Base-by-base conservation (phyloP, 64 coral and sea anemone genomes). In the Exaiptasia diaphana region DNA sequence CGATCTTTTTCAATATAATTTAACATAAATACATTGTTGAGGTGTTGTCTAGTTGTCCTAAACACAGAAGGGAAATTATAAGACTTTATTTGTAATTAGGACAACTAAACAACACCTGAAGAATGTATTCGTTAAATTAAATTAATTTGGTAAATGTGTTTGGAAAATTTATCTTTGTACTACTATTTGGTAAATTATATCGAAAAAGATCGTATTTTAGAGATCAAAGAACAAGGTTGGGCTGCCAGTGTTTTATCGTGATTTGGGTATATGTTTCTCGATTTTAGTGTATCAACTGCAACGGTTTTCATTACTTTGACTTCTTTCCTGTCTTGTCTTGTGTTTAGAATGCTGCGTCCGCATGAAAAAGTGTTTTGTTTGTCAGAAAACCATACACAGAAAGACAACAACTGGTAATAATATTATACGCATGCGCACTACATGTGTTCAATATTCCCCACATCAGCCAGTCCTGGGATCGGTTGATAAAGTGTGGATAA, bases 331-430 rank as follows among this genome's bases (percentile, higher is more conserved):
- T 50, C 23, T 46, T 77, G 36, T 50, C 24, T 41, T 63, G 2
- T 45, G 25, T 23, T 18, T 40, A 86, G 83, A 77, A n/a, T 86
- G 83, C 18, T 64, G 71, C 12, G 14, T 45, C 28, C 54, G 83
- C 24, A 86, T 86, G 83, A 86, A 76, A 20, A 86, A 86, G 44
- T 86, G 83, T 41, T 38, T 86, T 14, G 54, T 62, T 57, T 86
- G 83, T 40, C 73, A 86, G 39, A 10, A 45, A 10, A 21, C 29
- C 34, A 86, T 86, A 55, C 43, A 38, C 20, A 37, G 28, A 27
- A 86, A 86, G 59, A 86, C 76, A 53, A 45, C 27, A n/a, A 59
- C 20, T 50, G 72, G 83, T 86, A 11, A 50, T 70, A 43, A 44
- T 43, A 3, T 43, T n/a, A 39, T 43, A 18, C 26, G 3, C 11